Base-by-base conservation (phyloP, 2,113 vertebrate genomes). In the Todiramphus chloris region DNA sequence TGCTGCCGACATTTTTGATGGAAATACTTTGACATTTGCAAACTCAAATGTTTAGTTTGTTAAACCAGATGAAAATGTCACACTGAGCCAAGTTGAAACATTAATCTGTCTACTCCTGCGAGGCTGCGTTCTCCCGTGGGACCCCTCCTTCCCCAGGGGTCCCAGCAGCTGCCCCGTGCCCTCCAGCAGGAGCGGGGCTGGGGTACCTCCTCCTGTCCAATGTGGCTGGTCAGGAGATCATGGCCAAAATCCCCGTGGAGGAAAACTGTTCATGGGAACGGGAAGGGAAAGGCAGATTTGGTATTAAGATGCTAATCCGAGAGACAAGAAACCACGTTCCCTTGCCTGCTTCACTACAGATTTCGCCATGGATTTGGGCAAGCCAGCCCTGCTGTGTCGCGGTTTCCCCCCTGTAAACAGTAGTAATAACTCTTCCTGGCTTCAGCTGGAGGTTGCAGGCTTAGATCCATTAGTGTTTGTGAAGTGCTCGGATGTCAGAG, bases 1-100 rank as follows among this genome's bases (percentile, higher is more conserved):
- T 1, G 3, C 89, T 1, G 2, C 31, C 48, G 27, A 96, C 77
- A 68, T 94, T 96, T 97, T 93, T 97, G 96, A 95, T 96, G 62
- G 94, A 89, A 97, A 95, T 91, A 95, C 93, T 95, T 89, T 96
- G 95, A 89, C 96, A 95, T 96, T 96, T 96, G 89, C 91, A 87
- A 96, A 96, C 74, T 96, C 91, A 94, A 96, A 97, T 82, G 81
- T 96, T 97, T 96, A 95, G 94, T 96, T 96, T 97, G 95, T 95
- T 94, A 96, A 94, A 96, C 91, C 74, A 87, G 82, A 97, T 97
- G 93, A 87, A 96, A 95, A 95, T 96, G 91, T 95, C 95, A 95
- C 44, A 72, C 33, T 0, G 5, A 97, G 94, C 86, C 83, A 60
- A 87, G 91, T 53, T 68, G 91, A 95, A 93, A 95, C 62, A 27